Evolutionary conservation across 2,797 vertebrate genomes (phyloP).

Genomic region (Oreochromis grahami): DNA sequence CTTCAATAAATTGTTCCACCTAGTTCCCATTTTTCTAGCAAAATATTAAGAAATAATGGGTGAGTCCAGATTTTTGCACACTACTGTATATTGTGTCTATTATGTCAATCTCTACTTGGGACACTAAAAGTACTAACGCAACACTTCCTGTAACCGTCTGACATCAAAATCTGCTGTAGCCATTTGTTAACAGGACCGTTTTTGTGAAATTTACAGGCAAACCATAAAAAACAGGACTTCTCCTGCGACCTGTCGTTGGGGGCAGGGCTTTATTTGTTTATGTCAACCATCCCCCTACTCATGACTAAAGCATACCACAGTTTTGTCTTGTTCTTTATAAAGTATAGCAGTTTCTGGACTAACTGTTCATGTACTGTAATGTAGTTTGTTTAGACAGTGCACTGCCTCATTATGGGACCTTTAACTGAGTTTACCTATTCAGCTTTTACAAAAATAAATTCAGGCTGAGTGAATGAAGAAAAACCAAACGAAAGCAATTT

Average conservation of each 20-base stretch:
- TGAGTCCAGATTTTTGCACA: neutral
- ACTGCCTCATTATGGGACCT: neutral
- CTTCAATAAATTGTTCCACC: neutral
- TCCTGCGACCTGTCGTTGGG: neutral
- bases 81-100: neutral
- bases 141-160: neutral
- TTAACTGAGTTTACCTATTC: neutral
- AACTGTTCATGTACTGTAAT: neutral
- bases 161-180: neutral
- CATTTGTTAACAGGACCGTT: neutral
- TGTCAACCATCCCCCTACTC: neutral
- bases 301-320: neutral
- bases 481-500: neutral
- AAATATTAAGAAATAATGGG: neutral
- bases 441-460: neutral
- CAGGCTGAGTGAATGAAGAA: neutral
- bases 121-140: neutral
- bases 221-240: neutral
- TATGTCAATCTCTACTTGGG: neutral
- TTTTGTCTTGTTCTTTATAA: neutral
- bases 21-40: neutral
- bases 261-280: neutral
- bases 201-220: neutral
- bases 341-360: neutral
- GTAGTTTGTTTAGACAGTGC: neutral